Evolutionary conservation across 37 sponge, comb jelly and placozoan species (phyloP), one percentile per base, ranked within the genome.

Genomic region (Spongia lamella): DNA sequence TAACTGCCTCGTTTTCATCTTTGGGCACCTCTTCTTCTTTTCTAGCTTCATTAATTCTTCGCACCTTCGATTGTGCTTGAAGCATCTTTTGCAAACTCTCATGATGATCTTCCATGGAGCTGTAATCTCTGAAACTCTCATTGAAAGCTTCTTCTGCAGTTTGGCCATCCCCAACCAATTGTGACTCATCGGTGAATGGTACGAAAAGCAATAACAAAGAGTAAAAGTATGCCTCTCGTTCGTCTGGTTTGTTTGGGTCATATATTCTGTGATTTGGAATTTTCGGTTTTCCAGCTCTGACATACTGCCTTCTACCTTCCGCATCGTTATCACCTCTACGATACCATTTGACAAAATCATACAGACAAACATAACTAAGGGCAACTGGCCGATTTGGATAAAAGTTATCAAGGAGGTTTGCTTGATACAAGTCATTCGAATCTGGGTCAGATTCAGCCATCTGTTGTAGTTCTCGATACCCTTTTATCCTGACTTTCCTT

Each of bases 311-410:
- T 4, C 76, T 27, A 7, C 76, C 84, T 1, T 51, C 26, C 14
- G 39, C 29, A 26, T 58, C 50, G 20, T 68, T 56, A 20, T 26
- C 43, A 51, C 22, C 56, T 40, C 62, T 32, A 7, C 39, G 33
- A 21, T 39, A 76, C 30, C 38, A 27, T 5, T 49, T 53, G 17
- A 65, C 66, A 24, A 77, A 70, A 32, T 68, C 70, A 26, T 85
- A 67, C 34, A 79, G 74, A 37, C 87, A 67, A 15, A 79, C 61
- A 40, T 73, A 68, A 61, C 74, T 76, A 63, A 86, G 58, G 14
- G 53, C 59, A 30, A 9, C 76, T 39, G 87, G 75, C 32, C 87
- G 53, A 13, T 59, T n/a, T 27, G 73, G 73, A 19, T 84, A 84
- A 66, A 40, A 58, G 20, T 53, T 49, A 50, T 76, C 78, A 22